A percentile compares a stretch with the other conserved stretches of the same genome.
phyloP scores from a whole-genome alignment of 2,113 vertebrate genomes.

The Leucoraja erinaceus region DNA sequence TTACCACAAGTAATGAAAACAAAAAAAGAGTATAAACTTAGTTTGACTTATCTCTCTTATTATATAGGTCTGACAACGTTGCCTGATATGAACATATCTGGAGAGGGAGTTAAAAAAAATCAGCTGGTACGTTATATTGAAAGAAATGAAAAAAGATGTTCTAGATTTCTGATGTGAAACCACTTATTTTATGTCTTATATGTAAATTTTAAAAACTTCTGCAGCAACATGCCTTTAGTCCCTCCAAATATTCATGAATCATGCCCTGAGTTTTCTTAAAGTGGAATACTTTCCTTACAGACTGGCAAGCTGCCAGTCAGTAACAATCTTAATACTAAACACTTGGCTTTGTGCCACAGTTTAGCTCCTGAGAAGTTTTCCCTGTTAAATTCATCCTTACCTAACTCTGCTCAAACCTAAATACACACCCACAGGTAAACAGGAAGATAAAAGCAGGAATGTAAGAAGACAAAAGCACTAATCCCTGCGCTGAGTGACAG shows the following conservation, averaged over 20 bases:
- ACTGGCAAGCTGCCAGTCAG: background rate
- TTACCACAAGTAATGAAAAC: background rate
- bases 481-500: constrained; percentile 6
- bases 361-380: constrained; percentile 20
- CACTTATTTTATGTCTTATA: background rate
- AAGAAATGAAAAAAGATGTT: background rate
- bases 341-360: background rate
- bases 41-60: background rate
- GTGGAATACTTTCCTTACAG: background rate
- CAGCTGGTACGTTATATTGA: background rate
- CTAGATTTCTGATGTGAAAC: background rate
- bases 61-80: background rate
- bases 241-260: background rate
- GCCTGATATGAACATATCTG: background rate
- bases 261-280: background rate
- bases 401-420: constrained; percentile 24
- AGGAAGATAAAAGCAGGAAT: constrained; percentile 37
- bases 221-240: background rate
- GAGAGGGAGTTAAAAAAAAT: too few species aligned
- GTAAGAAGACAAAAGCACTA: constrained; percentile 30
- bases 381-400: background rate
- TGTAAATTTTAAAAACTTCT: background rate
- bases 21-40: background rate
- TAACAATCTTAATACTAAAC: background rate
- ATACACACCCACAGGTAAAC: constrained; percentile 36